Base-by-base conservation (phyloP, 2,797 vertebrate genomes). In the Delichon dasypus region DNA sequence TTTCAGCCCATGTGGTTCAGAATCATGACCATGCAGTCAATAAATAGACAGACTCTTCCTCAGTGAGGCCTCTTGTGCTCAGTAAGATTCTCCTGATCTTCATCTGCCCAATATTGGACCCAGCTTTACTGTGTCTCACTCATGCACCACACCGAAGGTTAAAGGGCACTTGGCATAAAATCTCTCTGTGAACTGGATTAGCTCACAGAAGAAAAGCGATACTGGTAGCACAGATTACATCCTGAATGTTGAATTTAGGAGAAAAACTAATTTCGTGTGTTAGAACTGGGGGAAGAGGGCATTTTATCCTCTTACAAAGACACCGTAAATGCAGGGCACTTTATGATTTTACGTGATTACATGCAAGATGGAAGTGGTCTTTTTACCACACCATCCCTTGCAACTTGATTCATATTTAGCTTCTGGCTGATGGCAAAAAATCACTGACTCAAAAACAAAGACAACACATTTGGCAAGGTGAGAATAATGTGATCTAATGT, bases 41-140 rank as follows among this genome's bases (percentile, higher is more conserved):
- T 5, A 32, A 36, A 42, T 20, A 20, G 51, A 29, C 55, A 62
- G 42, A 53, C 3, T 20, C 36, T 87, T 87, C 30, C 22, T 77
- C 8, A 3, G 8, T 21, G 20, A 70, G 14, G 11, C 16, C 55
- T 48, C 4, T 3, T 0, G 0, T 20, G 15, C 23, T 72, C 12
- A 30, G 21, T 11, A 26, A 53, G 4, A 7, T 32, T 19, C 54
- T 50, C 6, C 16, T 16, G 7, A 26, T 78, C 65, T 67, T 80
- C 4, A 18, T 14, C 36, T 50, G 27, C 51, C 42, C 54, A 57
- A 1, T 22, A 54, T 3, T 2, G 1, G 25, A 55, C 51, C 51
- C 38, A n/a, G 20, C 5, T 58, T 78, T 30, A 34, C 45, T 29
- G 16, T 34, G 7, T 32, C 40, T 85, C 26, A 2, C 26, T 80